phyloP scores from a whole-genome alignment of 2,888 invertebrate species.

The Dusona sp. region DNA sequence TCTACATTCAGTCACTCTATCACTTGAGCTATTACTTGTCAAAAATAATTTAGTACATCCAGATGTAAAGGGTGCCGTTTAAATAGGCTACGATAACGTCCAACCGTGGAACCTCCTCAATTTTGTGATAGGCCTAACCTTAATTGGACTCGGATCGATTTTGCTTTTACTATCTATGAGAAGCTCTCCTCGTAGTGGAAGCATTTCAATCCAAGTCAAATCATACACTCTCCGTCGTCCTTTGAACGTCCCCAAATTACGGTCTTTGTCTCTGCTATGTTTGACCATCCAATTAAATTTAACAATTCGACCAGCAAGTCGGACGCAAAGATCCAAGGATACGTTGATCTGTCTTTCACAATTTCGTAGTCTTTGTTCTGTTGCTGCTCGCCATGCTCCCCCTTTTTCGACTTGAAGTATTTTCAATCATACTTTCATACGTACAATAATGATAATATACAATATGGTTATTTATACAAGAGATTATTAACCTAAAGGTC shows the following conservation, averaged over 20 bases:
- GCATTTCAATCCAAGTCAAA: background rate
- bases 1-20: background rate
- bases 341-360: background rate
- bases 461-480: too few species aligned
- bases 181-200: background rate
- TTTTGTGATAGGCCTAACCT: conserved; percentile 7
- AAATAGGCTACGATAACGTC: background rate
- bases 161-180: background rate
- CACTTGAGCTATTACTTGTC: background rate
- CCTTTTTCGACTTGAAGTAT: background rate
- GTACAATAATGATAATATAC: too few species aligned
- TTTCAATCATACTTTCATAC: too few species aligned
- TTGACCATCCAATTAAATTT: background rate
- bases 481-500: too few species aligned
- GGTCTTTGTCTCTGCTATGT: background rate
- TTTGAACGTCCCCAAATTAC: background rate
- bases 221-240: background rate
- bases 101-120: conserved; percentile 6
- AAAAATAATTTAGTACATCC: background rate
- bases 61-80: background rate
- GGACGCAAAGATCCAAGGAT: background rate
- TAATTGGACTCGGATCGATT: conserved; percentile 17
- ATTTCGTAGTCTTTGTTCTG: background rate
- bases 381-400: background rate
- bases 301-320: background rate